Percentiles rank a stretch among this genome's conserved stretches.
Conservation (phyloP, 2,888 invertebrate genomes). For the Alviniconcha strummeri region DNA sequence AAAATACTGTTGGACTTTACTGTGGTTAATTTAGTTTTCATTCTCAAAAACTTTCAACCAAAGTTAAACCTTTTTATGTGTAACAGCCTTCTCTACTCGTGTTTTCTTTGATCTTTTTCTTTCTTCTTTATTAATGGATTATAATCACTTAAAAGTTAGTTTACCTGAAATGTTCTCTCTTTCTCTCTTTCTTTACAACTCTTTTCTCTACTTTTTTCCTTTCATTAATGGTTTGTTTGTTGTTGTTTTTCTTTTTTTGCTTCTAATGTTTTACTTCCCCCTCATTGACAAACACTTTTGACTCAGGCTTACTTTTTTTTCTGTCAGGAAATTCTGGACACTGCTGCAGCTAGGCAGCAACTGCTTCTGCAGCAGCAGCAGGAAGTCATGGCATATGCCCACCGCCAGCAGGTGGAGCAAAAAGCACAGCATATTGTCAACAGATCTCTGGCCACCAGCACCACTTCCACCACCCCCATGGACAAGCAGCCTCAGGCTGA, state of each 20-base stretch:
- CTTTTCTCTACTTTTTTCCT: no score
- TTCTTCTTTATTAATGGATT: no score
- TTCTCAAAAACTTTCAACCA: no score
- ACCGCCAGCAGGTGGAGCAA: slow-evolving; percentile 25
- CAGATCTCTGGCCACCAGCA: not conserved
- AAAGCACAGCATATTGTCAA: slow-evolving; percentile 29
- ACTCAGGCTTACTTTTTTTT: not conserved
- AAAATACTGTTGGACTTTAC: no score
- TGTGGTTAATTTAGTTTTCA: no score
- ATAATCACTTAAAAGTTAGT: no score
- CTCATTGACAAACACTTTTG: not conserved
- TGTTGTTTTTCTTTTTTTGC: not conserved
- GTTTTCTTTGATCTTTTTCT: no score
- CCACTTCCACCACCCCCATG: not conserved
- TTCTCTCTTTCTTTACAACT: no score
- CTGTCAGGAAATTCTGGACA: slow-evolving; percentile 21
- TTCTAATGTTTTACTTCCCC: not conserved
- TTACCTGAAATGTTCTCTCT: no score
- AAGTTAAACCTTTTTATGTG: no score
- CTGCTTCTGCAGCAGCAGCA: slow-evolving; percentile 21
- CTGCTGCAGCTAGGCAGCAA: slow-evolving; percentile 9
- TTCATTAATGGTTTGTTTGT: no score
- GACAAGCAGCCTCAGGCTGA: not conserved
- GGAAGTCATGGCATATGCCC: slow-evolving; percentile 3
- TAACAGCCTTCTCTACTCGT: no score